Evolutionary conservation across 2,113 vertebrate genomes (phyloP).

Genomic region (Malurus elegans): DNA sequence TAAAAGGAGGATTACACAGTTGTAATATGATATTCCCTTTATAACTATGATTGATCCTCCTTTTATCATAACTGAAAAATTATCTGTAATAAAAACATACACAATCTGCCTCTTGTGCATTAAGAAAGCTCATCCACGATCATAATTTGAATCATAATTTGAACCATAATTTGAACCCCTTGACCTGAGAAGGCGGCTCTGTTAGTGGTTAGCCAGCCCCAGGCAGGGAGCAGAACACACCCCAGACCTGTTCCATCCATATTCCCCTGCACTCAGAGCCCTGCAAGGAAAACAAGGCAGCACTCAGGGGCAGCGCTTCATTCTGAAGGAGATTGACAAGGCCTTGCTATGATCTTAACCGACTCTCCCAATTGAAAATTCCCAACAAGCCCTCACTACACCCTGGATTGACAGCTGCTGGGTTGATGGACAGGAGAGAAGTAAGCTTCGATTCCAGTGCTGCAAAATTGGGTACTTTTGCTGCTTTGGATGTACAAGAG

Average conservation of each 20-base stretch:
- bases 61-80: neutral
- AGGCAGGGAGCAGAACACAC: neutral
- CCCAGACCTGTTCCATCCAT: neutral
- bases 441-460: neutral
- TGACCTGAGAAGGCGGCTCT: neutral
- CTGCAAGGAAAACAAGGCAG: neutral
- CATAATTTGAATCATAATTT: neutral
- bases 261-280: neutral
- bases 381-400: neutral
- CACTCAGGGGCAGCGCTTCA: rapidly evolving
- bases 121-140: neutral
- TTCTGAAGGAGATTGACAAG: neutral
- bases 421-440: neutral
- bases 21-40: neutral
- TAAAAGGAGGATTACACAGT: neutral
- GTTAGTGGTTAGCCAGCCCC: neutral
- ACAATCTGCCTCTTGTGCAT: neutral
- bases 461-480: neutral
- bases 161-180: neutral
- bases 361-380: neutral
- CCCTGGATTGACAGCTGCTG: neutral
- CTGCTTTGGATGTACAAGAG: neutral
- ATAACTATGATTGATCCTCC: neutral
- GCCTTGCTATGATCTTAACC: neutral
- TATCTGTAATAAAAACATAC: neutral